A percentile compares a stretch with the other conserved stretches of the same genome.
Conservation (phyloP, 1,140 invertebrate species). For the Drosophila parabipectinata region DNA sequence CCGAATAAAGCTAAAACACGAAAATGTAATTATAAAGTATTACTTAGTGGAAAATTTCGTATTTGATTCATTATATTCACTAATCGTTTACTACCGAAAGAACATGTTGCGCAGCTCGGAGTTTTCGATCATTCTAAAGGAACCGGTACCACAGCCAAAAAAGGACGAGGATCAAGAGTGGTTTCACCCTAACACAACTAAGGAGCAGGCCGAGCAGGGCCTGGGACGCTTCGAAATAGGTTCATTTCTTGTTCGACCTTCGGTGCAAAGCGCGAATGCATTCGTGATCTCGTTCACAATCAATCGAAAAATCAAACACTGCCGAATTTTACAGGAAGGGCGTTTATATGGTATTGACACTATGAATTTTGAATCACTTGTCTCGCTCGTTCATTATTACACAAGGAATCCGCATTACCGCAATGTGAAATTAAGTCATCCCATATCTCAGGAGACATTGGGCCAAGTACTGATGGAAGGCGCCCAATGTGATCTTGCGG, state of each 20-base stretch:
- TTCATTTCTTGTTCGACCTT: conserved; percentile 95
- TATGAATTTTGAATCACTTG: conserved; percentile 96
- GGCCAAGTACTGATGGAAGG: conserved; percentile 61
- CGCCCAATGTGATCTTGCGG: conserved; percentile 84
- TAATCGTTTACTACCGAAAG: conserved; percentile 95
- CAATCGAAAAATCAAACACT: too few species aligned
- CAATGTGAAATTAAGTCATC: conserved; percentile 93
- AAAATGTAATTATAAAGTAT: too few species aligned
- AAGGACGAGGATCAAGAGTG: conserved; percentile 97
- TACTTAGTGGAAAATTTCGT: conserved; percentile 90
- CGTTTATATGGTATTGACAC: conserved; percentile 95
- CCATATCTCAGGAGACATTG: conserved; percentile 92
- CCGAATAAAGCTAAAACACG: too few species aligned
- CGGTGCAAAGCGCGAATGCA: conserved; percentile 92
- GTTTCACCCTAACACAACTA: conserved; percentile 93
- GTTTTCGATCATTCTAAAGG: conserved; percentile 93
- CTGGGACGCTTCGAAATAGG: conserved; percentile 93
- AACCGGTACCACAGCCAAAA: conserved; percentile 97
- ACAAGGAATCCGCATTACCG: conserved; percentile 95
- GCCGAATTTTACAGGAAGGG: too few species aligned
- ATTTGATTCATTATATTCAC: conserved; percentile 96
- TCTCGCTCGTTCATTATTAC: conserved; percentile 96
- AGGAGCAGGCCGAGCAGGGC: conserved; percentile 94
- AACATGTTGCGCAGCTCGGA: conserved; percentile 94
- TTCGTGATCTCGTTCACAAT: conserved; percentile 99